These are phyloP conservation scores for Tapirus indicus DNA, from an alignment of 2,797 vertebrate species.

Conservation along the genomic window DNA sequence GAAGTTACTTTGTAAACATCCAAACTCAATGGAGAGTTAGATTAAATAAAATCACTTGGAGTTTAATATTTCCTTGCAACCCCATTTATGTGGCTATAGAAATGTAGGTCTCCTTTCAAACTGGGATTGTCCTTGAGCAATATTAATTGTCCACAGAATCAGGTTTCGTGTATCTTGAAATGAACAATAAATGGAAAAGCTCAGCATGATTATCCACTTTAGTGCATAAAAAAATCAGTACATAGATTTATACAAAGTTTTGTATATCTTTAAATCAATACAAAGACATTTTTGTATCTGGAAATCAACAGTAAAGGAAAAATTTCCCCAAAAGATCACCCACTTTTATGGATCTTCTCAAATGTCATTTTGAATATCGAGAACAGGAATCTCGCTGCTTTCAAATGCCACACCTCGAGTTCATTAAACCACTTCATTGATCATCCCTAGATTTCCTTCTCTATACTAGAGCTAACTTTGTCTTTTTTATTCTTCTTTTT, in stretches of 20 bases:
- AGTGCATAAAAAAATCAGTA: neutral
- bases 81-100: neutral
- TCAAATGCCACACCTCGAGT: neutral
- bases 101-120: slow-evolving; percentile 43
- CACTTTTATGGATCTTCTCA: neutral
- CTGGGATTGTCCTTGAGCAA: neutral
- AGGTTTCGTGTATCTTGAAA: slow-evolving; percentile 42
- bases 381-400: neutral
- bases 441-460: neutral
- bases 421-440: neutral
- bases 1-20: slow-evolving; percentile 25
- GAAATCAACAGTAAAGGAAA: neutral
- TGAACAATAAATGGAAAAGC: slow-evolving; percentile 34
- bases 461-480: neutral
- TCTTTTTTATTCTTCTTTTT: neutral
- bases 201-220: neutral
- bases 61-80: neutral
- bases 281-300: slow-evolving; percentile 29
- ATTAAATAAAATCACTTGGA: slow-evolving; percentile 37
- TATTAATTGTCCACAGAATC: neutral
- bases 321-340: neutral
- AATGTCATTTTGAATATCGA: slow-evolving; percentile 18
- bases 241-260: slow-evolving; percentile 4
- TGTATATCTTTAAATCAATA: slow-evolving; percentile 21
- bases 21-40: neutral